phyloP scores from a whole-genome alignment of 1,140 invertebrate genomes.

The Ceratina japonica region DNA sequence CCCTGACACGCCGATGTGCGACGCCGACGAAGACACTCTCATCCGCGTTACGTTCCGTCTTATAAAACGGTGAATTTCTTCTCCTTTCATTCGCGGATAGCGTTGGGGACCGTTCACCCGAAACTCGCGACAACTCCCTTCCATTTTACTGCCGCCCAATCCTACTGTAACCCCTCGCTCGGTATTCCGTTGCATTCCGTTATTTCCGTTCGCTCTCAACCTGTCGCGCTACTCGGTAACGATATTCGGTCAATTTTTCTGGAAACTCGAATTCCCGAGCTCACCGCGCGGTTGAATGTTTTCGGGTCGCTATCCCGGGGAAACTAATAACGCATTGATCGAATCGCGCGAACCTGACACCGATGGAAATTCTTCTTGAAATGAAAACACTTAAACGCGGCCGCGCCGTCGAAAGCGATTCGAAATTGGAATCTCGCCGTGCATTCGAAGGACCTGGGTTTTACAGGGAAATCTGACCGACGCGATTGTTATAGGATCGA shows the following conservation, averaged over 20 bases:
- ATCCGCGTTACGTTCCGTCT: neutral
- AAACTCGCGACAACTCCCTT: neutral
- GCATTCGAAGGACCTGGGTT: neutral
- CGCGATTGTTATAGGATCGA: neutral
- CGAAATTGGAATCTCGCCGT: constrained; percentile 20
- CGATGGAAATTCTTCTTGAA: constrained; percentile 24
- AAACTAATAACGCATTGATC: constrained; percentile 23
- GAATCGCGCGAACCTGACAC: neutral
- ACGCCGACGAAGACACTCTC: constrained; percentile 27
- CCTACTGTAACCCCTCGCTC: neutral
- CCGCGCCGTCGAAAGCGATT: constrained; percentile 6
- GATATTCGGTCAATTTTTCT: constrained; percentile 24
- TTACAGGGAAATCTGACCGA: neutral
- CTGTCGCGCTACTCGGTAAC: neutral
- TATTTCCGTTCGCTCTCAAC: neutral
- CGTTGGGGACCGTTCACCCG: neutral
- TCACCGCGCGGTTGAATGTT: neutral
- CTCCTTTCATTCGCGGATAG: neutral
- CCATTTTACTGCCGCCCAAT: neutral
- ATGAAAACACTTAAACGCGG: constrained; percentile 28
- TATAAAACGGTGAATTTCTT: constrained; percentile 36
- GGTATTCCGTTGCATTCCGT: neutral
- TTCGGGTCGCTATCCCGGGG: neutral
- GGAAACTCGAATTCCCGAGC: neutral
- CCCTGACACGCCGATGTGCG: constrained; percentile 58